Evolutionary conservation across 2,888 invertebrate genomes (phyloP).

Genomic region (Athalia cordata): DNA sequence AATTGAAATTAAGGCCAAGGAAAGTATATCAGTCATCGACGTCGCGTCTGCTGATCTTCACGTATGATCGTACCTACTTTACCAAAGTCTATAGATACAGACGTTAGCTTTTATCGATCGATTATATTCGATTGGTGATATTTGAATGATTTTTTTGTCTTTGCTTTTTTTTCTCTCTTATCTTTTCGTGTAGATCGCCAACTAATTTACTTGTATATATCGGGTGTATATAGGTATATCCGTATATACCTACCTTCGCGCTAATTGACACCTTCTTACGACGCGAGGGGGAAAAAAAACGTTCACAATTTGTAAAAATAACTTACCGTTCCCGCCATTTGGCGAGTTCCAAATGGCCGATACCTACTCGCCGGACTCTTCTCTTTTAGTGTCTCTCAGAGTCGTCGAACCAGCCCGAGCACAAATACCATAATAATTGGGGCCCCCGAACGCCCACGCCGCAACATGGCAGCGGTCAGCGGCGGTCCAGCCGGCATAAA

Average conservation of each 20-base stretch:
- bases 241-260: slow-evolving; percentile 23
- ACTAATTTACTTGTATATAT: not conserved
- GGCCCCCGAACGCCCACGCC: slow-evolving; percentile 59
- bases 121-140: not conserved
- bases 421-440: slow-evolving; percentile 57
- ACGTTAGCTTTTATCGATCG: not conserved
- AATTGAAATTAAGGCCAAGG: slow-evolving; percentile 4
- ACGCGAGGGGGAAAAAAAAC: not conserved
- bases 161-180: not conserved
- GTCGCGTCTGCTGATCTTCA: not conserved
- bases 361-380: not conserved
- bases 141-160: too few relatives aligned
- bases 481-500: slow-evolving; percentile 35
- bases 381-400: not conserved
- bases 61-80: too few relatives aligned
- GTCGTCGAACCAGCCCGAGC: slow-evolving; percentile 29
- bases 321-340: slow-evolving; percentile 35
- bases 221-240: not conserved
- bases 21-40: not conserved
- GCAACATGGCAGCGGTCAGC: slow-evolving; percentile 15
- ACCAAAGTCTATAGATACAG: not conserved
- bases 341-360: slow-evolving; percentile 26
- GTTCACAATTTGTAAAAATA: slow-evolving; percentile 43
- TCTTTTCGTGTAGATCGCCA: not conserved
- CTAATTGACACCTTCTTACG: slow-evolving; percentile 44